Conservation (phyloP, 2,888 invertebrate genomes). For the Eupithecia centaureata region DNA sequence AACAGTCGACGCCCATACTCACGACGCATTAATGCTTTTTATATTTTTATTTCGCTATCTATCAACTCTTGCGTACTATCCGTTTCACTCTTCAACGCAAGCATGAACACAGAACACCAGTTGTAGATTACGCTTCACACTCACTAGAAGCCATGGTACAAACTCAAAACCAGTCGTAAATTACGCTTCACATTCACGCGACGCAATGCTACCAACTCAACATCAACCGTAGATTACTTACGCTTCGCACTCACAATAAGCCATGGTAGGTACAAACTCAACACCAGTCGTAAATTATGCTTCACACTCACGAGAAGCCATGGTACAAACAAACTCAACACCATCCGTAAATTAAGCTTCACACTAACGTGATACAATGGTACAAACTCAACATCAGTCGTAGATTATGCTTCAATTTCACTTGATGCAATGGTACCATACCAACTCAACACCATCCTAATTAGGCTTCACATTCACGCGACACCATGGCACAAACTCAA, state of each 20-base stretch:
- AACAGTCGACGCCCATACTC: conserved; percentile 80
- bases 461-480: not conserved
- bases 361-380: not conserved
- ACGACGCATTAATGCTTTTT: conserved; percentile 84
- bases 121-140: not conserved
- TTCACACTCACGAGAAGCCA: conserved; percentile 63
- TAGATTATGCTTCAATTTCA: no score
- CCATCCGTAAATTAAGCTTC: not conserved
- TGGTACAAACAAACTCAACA: no score
- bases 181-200: no score
- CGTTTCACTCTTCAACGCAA: conserved; percentile 54
- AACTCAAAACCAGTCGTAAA: not conserved
- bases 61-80: conserved; percentile 69
- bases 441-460: not conserved
- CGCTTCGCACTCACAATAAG: no score
- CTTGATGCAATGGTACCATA: no score
- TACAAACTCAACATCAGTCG: not conserved
- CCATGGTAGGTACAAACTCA: no score
- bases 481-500: not conserved
- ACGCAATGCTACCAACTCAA: no score
- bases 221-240: no score
- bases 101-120: conserved; percentile 46
- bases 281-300: conserved; percentile 50
- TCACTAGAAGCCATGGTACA: not conserved
- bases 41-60: conserved; percentile 74